These are phyloP conservation scores for Cryptus armator DNA, from an alignment of 2,888 invertebrate genomes.

Conservation along the genomic window DNA sequence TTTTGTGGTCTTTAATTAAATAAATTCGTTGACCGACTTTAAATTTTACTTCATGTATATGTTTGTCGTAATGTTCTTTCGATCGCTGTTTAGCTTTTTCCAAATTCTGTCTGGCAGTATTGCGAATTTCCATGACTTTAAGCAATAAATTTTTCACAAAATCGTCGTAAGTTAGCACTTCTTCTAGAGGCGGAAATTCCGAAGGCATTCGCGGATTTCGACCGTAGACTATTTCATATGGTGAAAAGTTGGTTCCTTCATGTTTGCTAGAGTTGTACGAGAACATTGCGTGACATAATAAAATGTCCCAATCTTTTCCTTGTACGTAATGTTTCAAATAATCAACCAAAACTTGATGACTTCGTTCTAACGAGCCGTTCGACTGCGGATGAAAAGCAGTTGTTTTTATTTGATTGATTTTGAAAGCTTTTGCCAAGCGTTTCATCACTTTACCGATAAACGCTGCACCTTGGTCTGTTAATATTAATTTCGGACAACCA, in stretches of 20 bases:
- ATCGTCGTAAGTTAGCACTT: slow-evolving; percentile 24
- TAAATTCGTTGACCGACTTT: slow-evolving; percentile 46
- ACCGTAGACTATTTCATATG: slow-evolving; percentile 77
- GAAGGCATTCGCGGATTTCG: slow-evolving; percentile 27
- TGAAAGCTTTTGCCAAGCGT: slow-evolving; percentile 37
- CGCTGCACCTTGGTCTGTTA: slow-evolving; percentile 55
- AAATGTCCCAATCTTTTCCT: slow-evolving; percentile 77
- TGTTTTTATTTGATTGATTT: slow-evolving; percentile 55
- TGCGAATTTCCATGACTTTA: not conserved
- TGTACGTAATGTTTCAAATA: slow-evolving; percentile 77
- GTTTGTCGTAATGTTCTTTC: slow-evolving; percentile 44
- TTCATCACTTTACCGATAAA: slow-evolving; percentile 40
- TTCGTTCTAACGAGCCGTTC: slow-evolving; percentile 54
- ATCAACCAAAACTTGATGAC: slow-evolving; percentile 69
- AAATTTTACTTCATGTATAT: slow-evolving; percentile 36
- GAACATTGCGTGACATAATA: slow-evolving; percentile 75
- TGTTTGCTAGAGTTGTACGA: slow-evolving; percentile 76
- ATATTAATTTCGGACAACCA: slow-evolving; percentile 42
- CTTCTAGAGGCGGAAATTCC: slow-evolving; percentile 26
- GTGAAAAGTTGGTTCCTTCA: slow-evolving; percentile 74
- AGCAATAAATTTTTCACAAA: slow-evolving; percentile 13
- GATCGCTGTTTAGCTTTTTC: slow-evolving; percentile 38
- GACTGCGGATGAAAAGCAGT: slow-evolving; percentile 60
- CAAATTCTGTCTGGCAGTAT: slow-evolving; percentile 31
- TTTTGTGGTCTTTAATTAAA: slow-evolving; percentile 47